These are phyloP conservation scores for Silurus aristotelis DNA, from an alignment of 2,797 vertebrate genomes.

Conservation along the genomic window DNA sequence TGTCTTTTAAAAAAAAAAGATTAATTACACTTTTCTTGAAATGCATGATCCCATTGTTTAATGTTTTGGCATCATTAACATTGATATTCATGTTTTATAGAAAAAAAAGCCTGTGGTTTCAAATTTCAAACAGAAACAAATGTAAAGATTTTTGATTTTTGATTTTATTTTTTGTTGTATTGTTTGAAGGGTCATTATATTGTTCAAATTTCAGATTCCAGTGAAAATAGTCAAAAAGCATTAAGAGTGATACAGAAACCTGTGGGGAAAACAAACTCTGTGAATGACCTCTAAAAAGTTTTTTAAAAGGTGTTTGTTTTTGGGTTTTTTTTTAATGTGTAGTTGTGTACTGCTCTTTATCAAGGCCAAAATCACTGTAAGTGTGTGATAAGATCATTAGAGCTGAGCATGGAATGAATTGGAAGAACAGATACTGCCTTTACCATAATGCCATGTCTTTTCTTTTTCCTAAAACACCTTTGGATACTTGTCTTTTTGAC, in stretches of 20 bases:
- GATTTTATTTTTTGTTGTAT: too few relatives aligned
- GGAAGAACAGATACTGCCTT: slow-evolving; percentile 28
- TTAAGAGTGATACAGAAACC: slow-evolving; percentile 47
- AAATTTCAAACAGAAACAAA: background rate
- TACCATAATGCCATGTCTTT: background rate
- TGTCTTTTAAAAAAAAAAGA: background rate
- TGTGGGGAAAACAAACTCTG: slow-evolving; percentile 23
- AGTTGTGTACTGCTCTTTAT: background rate
- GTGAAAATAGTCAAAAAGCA: background rate
- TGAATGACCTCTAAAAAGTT: slow-evolving; percentile 53
- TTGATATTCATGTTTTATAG: background rate
- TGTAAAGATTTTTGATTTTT: background rate
- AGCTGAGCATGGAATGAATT: slow-evolving; percentile 7
- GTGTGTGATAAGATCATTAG: background rate
- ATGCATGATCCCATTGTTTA: background rate
- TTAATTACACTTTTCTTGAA: too few relatives aligned
- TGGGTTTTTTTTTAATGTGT: background rate
- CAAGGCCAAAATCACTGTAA: slow-evolving; percentile 16
- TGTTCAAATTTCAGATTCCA: background rate
- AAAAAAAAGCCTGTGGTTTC: background rate
- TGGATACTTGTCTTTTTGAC: slow-evolving; percentile 23
- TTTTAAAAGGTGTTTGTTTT: background rate
- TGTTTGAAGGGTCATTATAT: background rate
- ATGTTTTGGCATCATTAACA: background rate
- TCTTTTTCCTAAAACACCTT: background rate